Evolutionary conservation across 2,888 invertebrate genomes (phyloP).

Genomic region (Julus scandinavius): DNA sequence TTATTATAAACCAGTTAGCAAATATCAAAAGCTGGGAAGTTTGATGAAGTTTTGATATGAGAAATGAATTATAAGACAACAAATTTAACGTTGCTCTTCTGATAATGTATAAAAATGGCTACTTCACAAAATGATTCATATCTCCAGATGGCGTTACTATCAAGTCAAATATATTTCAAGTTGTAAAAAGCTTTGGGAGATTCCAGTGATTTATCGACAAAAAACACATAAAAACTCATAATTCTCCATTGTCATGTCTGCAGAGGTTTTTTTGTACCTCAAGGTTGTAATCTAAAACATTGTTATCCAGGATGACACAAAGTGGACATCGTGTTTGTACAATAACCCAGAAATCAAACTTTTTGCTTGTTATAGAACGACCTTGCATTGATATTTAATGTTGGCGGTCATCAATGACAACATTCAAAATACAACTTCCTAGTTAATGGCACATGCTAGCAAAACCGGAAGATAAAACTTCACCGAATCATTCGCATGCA

Average conservation of each 20-base stretch:
- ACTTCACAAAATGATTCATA: too few relatives aligned
- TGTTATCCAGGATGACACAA: not conserved
- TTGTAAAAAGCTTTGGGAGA: too few relatives aligned
- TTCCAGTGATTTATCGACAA: too few relatives aligned
- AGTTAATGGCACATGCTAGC: not conserved
- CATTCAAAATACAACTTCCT: not conserved
- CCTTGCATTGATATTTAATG: not conserved
- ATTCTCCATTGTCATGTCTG: not conserved
- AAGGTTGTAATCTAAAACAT: not conserved
- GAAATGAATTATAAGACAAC: not conserved
- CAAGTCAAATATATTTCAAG: too few relatives aligned
- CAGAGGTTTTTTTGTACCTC: not conserved
- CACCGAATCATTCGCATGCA: not conserved
- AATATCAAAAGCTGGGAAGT: not conserved
- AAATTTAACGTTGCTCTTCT: not conserved
- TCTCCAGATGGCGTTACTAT: too few relatives aligned
- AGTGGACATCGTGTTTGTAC: not conserved
- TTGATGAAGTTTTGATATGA: not conserved
- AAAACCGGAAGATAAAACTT: not conserved
- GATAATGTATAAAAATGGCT: too few relatives aligned
- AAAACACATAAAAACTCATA: too few relatives aligned
- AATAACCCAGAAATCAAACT: conserved; percentile 35
- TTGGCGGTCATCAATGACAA: not conserved
- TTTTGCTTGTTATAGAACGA: conserved; percentile 13
- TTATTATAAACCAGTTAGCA: not conserved